Conservation (phyloP, 2,797 vertebrate species). For the Gallinago solitaria region DNA sequence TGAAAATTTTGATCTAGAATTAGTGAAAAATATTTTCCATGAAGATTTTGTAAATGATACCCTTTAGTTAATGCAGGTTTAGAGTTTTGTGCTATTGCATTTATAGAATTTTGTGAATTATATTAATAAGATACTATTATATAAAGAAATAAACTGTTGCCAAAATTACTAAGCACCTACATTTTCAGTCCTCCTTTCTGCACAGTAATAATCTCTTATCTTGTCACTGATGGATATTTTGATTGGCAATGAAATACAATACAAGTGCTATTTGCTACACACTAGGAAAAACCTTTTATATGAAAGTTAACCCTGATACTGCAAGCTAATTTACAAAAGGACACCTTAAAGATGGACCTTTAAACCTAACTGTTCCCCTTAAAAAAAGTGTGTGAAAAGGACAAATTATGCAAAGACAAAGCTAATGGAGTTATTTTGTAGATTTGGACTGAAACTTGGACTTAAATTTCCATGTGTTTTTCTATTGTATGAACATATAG, state of each 20-base stretch:
- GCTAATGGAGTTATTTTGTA: background rate
- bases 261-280: background rate
- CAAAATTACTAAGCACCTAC: background rate
- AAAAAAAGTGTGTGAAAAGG: background rate
- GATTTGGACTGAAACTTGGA: background rate
- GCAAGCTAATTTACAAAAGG: background rate
- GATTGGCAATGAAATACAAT: background rate
- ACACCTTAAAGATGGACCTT: background rate
- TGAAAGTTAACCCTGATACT: background rate
- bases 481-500: background rate
- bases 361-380: rapidly evolving
- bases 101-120: background rate
- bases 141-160: background rate
- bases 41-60: background rate
- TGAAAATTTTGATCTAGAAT: background rate
- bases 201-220: background rate
- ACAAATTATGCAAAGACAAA: background rate
- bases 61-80: background rate
- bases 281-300: background rate
- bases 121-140: background rate
- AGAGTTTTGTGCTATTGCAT: background rate
- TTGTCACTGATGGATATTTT: background rate
- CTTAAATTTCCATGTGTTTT: background rate
- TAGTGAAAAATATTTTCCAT: background rate
- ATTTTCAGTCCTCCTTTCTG: background rate